Percentiles rank a stretch among this genome's conserved stretches.
Conservation (phyloP, 2,888 invertebrate species). For the Leptinotarsa haldemani region DNA sequence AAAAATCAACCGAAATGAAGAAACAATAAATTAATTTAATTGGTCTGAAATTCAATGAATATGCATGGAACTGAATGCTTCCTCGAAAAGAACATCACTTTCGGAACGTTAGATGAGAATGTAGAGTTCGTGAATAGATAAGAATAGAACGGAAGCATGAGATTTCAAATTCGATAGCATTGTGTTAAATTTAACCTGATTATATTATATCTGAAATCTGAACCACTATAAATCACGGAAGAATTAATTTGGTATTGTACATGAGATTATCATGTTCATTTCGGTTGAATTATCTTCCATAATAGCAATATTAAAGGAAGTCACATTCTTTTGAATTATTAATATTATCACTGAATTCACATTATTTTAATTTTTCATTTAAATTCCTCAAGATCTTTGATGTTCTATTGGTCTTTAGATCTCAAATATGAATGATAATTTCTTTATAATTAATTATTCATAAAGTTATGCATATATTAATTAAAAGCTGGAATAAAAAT, state of each 20-base stretch:
- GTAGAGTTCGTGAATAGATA: constrained; percentile 28
- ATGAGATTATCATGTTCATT: neutral
- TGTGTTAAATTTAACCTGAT: constrained; percentile 47
- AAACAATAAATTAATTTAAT: constrained; percentile 14
- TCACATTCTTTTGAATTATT: neutral
- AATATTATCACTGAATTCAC: neutral
- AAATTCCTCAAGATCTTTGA: no score
- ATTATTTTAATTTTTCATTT: no score
- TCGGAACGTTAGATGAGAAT: constrained; percentile 21
- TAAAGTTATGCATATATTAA: no score
- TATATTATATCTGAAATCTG: constrained; percentile 45
- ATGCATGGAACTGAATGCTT: constrained; percentile 15
- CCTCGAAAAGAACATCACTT: constrained; percentile 13
- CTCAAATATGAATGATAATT: no score
- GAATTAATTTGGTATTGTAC: constrained; percentile 8
- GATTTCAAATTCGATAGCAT: constrained; percentile 47
- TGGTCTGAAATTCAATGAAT: constrained; percentile 20
- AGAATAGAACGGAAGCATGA: constrained; percentile 47
- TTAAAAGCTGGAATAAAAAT: no score
- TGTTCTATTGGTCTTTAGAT: no score
- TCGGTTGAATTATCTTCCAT: no score
- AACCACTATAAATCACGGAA: constrained; percentile 42
- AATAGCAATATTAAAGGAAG: neutral
- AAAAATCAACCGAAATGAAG: no score
- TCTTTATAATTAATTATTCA: no score